Percentiles rank a stretch among this genome's conserved stretches.
These are phyloP conservation scores for Cheilosia grossa DNA, from an alignment of 2,888 invertebrate genomes.

Conservation along the genomic window DNA sequence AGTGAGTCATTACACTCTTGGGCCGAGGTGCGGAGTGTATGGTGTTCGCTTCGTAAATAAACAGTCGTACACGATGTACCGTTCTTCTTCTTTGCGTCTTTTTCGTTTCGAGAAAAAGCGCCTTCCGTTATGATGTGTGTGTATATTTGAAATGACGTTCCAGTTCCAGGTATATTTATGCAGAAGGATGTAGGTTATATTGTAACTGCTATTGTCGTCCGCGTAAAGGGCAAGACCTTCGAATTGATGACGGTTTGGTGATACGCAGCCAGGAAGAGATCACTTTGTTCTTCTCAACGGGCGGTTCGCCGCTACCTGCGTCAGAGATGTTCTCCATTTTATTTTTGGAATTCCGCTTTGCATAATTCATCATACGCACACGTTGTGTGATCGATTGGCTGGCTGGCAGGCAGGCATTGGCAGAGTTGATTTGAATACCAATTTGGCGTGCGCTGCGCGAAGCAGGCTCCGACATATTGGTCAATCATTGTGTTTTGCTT, in stretches of 20 bases:
- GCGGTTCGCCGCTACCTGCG: constrained; percentile 57
- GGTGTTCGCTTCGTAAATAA: constrained; percentile 47
- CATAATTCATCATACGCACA: constrained; percentile 68
- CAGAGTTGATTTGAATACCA: constrained; percentile 64
- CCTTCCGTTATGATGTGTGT: constrained; percentile 13
- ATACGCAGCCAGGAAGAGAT: not conserved
- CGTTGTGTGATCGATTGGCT: constrained; percentile 64
- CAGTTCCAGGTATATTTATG: constrained; percentile 38
- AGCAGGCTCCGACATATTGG: constrained; percentile 35
- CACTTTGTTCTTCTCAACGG: not conserved
- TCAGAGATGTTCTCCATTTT: constrained; percentile 50
- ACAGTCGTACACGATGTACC: constrained; percentile 31
- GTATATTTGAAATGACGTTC: constrained; percentile 21
- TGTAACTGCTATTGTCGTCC: constrained; percentile 26
- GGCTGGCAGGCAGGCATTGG: not conserved
- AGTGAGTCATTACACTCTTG: constrained; percentile 42
- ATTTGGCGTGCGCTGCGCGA: constrained; percentile 62
- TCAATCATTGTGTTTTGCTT: constrained; percentile 49
- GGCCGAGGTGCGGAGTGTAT: not conserved
- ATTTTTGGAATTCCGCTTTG: constrained; percentile 66
- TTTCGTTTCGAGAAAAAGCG: constrained; percentile 24
- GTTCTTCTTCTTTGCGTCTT: constrained; percentile 6
- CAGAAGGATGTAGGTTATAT: constrained; percentile 49
- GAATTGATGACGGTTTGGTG: no score
- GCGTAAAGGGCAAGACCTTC: constrained; percentile 66